These are phyloP conservation scores for Arion vulgaris DNA, from an alignment of 1,140 invertebrate genomes.

Conservation along the genomic window DNA sequence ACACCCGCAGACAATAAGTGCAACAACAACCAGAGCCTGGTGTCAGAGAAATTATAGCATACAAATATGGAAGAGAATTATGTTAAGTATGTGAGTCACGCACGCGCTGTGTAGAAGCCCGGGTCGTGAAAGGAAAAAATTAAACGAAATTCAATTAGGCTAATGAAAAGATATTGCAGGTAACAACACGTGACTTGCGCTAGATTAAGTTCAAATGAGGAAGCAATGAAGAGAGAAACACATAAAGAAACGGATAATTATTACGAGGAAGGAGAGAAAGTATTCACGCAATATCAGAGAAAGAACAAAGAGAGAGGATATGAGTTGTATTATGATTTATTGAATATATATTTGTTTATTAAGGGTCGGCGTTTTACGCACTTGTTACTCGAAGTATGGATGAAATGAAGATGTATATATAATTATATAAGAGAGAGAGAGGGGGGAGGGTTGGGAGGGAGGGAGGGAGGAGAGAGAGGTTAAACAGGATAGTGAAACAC, in stretches of 20 bases:
- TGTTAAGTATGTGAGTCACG: neutral
- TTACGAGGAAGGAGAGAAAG: neutral
- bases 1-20: neutral
- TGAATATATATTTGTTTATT: no score
- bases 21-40: neutral
- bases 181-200: conserved; percentile 4
- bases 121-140: neutral
- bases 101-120: neutral
- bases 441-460: no score
- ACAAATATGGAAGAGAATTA: neutral
- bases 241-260: neutral
- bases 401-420: no score
- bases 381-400: no score
- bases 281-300: no score
- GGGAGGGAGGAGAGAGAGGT: no score
- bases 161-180: conserved; percentile 26
- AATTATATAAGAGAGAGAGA: no score
- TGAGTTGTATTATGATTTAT: no score
- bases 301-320: no score
- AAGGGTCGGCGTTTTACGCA: no score
- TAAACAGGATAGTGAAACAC: no score
- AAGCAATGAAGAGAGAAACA: neutral
- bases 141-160: conserved; percentile 16
- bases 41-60: neutral
- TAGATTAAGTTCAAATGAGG: neutral